These are phyloP conservation scores for Drosophila equinoxialis DNA, from an alignment of 1,140 invertebrate genomes.

Conservation along the genomic window DNA sequence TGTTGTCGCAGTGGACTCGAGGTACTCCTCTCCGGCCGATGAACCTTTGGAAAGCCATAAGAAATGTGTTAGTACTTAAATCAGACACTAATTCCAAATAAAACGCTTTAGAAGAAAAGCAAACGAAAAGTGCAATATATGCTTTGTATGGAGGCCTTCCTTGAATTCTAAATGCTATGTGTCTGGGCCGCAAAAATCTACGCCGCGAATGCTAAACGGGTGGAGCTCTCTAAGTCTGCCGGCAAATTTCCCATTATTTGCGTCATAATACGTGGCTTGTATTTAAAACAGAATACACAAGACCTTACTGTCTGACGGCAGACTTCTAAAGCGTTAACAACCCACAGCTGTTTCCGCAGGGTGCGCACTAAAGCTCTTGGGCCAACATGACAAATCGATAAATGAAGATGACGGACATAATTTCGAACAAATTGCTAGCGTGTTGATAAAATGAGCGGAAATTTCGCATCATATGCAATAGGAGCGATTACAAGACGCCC, in stretches of 20 bases:
- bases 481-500: neutral
- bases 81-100: neutral
- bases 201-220: neutral
- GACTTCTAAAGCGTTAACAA: no score
- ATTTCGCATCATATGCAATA: no score
- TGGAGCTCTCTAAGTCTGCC: neutral
- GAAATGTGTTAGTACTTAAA: neutral
- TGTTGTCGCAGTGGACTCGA: neutral
- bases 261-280: neutral
- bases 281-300: neutral
- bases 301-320: neutral
- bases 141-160: neutral
- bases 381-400: no score
- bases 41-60: constrained; percentile 11
- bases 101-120: constrained; percentile 1
- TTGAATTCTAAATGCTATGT: neutral
- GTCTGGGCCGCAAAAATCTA: constrained; percentile 7
- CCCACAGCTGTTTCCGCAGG: no score
- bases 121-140: constrained; percentile 9
- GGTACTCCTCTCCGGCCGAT: neutral
- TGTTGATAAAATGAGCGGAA: no score
- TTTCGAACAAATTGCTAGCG: no score
- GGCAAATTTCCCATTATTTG: constrained; percentile 14
- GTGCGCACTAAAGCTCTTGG: no score
- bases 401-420: no score